phyloP scores from a whole-genome alignment of 2,888 invertebrate species.

The Oligia latruncula region DNA sequence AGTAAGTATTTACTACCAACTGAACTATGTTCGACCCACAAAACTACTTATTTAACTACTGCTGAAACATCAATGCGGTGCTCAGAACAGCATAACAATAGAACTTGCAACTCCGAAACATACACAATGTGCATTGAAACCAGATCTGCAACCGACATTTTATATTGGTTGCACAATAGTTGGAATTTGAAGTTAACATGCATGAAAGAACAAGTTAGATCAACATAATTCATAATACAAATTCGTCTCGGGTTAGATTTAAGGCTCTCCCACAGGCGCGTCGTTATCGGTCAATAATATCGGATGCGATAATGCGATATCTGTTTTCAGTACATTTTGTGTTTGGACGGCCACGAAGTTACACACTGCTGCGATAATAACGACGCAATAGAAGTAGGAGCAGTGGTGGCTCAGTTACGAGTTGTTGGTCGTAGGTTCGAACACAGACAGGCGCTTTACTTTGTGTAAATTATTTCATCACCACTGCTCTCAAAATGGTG shows the following conservation, averaged over 20 bases:
- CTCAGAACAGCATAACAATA: conserved; percentile 28
- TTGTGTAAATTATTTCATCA: no score
- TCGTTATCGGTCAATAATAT: no score
- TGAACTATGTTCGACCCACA: not conserved
- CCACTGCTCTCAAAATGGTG: no score
- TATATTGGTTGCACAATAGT: conserved; percentile 9
- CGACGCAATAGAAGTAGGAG: no score
- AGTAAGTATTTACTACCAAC: conserved; percentile 15
- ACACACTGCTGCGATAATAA: no score
- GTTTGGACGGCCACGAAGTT: no score
- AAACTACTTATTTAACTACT: conserved; percentile 26
- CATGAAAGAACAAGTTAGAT: conserved; percentile 2
- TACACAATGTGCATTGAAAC: conserved; percentile 17
- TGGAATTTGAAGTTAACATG: conserved; percentile 9
- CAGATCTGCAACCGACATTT: conserved; percentile 12
- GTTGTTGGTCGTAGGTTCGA: no score
- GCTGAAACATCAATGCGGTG: conserved; percentile 47
- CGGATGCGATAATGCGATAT: no score
- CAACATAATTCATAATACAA: not conserved
- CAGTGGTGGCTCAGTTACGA: no score
- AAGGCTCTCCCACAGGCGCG: not conserved
- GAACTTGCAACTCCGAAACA: conserved; percentile 26
- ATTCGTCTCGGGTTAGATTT: not conserved
- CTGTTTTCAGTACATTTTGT: no score
- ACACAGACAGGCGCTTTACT: no score